A percentile compares a stretch with the other conserved stretches of the same genome.
Conservation (phyloP, 2,888 invertebrate genomes). For the Drosophila niveifrons region DNA sequence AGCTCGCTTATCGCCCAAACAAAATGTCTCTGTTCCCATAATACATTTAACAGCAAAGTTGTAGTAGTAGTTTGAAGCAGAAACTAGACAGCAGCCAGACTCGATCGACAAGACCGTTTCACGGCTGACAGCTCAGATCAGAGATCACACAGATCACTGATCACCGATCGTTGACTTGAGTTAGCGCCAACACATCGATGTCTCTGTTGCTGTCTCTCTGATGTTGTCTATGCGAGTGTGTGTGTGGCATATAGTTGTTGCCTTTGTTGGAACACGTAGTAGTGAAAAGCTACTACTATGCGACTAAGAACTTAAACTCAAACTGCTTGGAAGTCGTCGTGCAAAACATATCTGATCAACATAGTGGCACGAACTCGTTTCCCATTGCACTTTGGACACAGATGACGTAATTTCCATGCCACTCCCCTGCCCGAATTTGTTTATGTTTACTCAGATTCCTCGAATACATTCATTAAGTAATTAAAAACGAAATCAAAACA, state of each 20-base stretch:
- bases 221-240: background rate
- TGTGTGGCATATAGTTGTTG: conserved; percentile 1
- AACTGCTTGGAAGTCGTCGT: background rate
- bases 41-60: conserved; percentile 2
- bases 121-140: background rate
- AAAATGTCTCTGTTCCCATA: conserved; percentile 8
- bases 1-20: conserved; percentile 15
- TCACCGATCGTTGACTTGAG: conserved; percentile 13
- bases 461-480: conserved; percentile 33
- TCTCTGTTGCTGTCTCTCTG: background rate
- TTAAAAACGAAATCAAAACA: conserved; percentile 31
- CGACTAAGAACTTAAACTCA: background rate
- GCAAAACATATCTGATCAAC: conserved; percentile 38
- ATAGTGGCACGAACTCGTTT: conserved; percentile 39
- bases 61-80: conserved; percentile 23
- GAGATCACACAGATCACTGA: conserved; percentile 8
- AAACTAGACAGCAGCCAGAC: conserved; percentile 57
- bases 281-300: conserved; percentile 20
- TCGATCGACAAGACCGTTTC: conserved; percentile 7
- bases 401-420: conserved; percentile 42
- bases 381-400: conserved; percentile 39
- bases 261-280: conserved; percentile 34
- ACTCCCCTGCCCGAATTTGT: background rate
- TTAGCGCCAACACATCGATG: background rate
- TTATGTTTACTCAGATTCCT: background rate